Percentiles rank a stretch among this genome's conserved stretches.
Conservation (phyloP, 2,797 vertebrate species). For the Hydrolagus colliei region DNA sequence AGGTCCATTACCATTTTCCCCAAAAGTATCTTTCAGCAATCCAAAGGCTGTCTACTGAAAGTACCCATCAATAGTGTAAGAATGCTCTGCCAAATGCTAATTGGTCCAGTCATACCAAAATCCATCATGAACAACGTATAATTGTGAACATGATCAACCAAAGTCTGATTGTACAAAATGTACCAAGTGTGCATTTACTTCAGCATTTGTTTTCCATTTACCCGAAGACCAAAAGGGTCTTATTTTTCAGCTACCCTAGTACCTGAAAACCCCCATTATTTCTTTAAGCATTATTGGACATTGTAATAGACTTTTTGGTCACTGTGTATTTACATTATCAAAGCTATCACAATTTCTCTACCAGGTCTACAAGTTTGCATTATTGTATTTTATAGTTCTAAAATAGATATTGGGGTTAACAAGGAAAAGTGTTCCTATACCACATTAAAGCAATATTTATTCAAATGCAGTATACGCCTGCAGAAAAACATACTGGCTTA, state of each 20-base stretch:
- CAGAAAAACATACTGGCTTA: too few species aligned
- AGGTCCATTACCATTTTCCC: neutral
- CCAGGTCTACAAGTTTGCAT: neutral
- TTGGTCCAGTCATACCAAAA: neutral
- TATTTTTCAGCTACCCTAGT: too few species aligned
- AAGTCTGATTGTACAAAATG: neutral
- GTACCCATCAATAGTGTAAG: neutral
- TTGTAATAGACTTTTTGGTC: too few species aligned
- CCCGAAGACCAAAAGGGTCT: too few species aligned
- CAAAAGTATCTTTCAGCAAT: neutral
- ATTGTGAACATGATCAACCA: constrained; percentile 9
- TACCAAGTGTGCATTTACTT: neutral
- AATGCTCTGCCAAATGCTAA: neutral
- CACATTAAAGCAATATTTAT: too few species aligned
- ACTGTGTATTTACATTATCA: neutral
- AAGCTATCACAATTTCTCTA: neutral
- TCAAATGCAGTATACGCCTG: too few species aligned
- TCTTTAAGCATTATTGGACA: too few species aligned
- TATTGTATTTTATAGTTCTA: neutral
- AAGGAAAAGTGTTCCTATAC: neutral
- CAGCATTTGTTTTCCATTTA: neutral
- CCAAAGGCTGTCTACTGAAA: neutral
- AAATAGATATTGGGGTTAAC: neutral
- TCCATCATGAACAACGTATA: neutral
- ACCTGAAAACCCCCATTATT: too few species aligned